Evolutionary conservation across 2,113 vertebrate species (phyloP).

Genomic region (Antigone vipio): DNA sequence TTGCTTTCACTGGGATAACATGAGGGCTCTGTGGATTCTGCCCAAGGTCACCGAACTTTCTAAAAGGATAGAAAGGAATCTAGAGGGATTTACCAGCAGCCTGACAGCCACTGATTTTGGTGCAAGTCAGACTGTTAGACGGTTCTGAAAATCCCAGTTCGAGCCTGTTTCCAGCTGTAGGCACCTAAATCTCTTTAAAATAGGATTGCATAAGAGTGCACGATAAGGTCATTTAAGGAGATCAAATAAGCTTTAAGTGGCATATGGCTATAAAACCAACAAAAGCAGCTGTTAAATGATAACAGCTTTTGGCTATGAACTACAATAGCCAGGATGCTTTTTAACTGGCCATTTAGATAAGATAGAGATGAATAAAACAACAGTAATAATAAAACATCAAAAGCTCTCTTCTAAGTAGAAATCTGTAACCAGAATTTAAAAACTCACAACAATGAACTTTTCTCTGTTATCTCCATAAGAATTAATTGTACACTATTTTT

Average conservation of each 20-base stretch:
- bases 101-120: background rate
- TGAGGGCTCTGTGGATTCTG: background rate
- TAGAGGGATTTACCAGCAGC: background rate
- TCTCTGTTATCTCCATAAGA: background rate
- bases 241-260: background rate
- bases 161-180: background rate
- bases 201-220: background rate
- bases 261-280: background rate
- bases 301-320: background rate
- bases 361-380: background rate
- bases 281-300: background rate
- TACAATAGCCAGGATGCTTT: background rate
- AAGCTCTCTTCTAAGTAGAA: background rate
- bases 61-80: background rate
- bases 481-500: background rate
- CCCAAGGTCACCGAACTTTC: background rate
- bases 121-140: background rate
- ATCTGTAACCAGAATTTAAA: background rate
- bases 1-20: background rate
- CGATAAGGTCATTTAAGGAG: slow-evolving; percentile 5
- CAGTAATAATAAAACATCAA: background rate
- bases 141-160: background rate
- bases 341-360: background rate
- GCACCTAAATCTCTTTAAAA: slow-evolving; percentile 11
- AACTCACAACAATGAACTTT: background rate